Conservation (phyloP, 2,113 vertebrate genomes). For the Excalfactoria chinensis region DNA sequence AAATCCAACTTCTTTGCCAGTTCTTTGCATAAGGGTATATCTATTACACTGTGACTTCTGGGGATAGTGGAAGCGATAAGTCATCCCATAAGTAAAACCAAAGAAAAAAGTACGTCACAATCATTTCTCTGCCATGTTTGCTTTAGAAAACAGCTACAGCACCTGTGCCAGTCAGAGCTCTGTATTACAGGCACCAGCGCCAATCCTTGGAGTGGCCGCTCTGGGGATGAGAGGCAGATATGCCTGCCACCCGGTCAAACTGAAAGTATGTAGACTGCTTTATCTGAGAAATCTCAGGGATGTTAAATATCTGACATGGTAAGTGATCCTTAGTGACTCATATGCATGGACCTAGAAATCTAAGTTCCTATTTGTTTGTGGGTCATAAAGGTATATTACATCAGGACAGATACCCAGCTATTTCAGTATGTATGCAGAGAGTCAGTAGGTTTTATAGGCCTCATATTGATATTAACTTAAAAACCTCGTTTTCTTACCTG, state of each 20-base stretch:
- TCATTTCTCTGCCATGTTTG: background rate
- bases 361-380: background rate
- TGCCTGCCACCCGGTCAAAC: background rate
- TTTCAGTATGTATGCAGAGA: background rate
- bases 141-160: background rate
- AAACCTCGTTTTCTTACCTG: background rate
- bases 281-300: background rate
- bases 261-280: background rate
- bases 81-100: background rate
- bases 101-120: background rate
- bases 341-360: background rate
- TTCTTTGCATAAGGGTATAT: background rate
- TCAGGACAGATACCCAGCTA: background rate
- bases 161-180: background rate
- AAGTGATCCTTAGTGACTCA: background rate
- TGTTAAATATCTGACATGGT: background rate
- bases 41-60: background rate
- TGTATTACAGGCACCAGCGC: accelerated
- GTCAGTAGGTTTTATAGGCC: background rate
- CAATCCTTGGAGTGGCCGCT: background rate
- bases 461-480: background rate
- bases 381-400: background rate
- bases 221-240: background rate
- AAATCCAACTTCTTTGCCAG: background rate
- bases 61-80: background rate